Base-by-base conservation (phyloP, 2,113 vertebrate species). In the Hydropotes inermis region DNA sequence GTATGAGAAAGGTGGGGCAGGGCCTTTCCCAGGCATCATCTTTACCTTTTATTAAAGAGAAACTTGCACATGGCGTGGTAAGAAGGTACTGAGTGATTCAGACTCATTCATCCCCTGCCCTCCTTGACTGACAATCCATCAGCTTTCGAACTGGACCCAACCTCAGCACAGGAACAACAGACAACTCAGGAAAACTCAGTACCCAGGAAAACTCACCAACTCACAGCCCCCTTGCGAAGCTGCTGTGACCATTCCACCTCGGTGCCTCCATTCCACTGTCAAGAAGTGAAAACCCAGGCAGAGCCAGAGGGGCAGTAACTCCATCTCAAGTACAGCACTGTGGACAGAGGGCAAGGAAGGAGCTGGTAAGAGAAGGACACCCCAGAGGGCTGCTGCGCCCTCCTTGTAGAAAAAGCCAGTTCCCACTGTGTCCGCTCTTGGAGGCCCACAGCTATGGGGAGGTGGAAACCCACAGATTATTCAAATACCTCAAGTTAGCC, bases 321-420 rank as follows among this genome's bases (percentile, higher is more conserved):
- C 98, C 99, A 99, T 99, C 95, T 99, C 99, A 99, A 98, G 58
- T 23, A 88, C 1, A 45, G 95, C 97, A 90, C 97, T 99, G 98
- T 98, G 97, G 6, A 8, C 90, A 97, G 96, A 96, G 39, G 52
- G 43, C 45, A 70, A 36, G 58, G 50, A 45, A 64, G 79, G 94
- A 45, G 23, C 8, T 1, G 19, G 54, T 95, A 6, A 96, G 95
- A 58, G 67, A 8, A 61, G 57, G 55, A 30, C 86, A 54, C 33
- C 74, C 45, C n/a, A 13, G 54, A 88, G 52, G 83, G 61, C 61
- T 89, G 45, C 33, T 87, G 52, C n/a, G 47, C 14, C 39, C 9
- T 47, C 45, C 81, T 6, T 13, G 52, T 30, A 52, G n/a, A 85
- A 97, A 39, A 67, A 81, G 50, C 33, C 90, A 60, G 58, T 87